These are phyloP conservation scores for Dipodomys spectabilis DNA, from an alignment of 2,113 vertebrate species.

Conservation along the genomic window DNA sequence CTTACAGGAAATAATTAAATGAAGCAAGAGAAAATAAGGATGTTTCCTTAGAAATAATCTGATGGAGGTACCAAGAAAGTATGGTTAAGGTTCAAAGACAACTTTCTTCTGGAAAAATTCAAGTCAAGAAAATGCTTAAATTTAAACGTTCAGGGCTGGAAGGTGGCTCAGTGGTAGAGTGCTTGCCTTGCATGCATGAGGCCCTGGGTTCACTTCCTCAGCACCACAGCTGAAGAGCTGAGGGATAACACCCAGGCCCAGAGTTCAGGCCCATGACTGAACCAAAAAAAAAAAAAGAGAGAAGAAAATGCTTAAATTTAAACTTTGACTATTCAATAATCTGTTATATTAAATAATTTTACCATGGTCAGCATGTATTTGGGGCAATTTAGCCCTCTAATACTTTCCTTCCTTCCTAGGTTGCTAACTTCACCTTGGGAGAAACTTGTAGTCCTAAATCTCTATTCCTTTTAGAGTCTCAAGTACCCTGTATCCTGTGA, in stretches of 20 bases:
- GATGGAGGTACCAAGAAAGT: not conserved
- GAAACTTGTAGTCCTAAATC: not conserved
- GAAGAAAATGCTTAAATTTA: not conserved
- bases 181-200: too few relatives aligned
- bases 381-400: fast-evolving
- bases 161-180: too few relatives aligned
- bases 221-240: too few relatives aligned
- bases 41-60: not conserved
- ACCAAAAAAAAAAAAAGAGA: too few relatives aligned
- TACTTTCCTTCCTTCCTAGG: not conserved
- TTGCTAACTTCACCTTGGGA: not conserved
- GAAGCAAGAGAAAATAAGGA: not conserved
- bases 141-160: not conserved
- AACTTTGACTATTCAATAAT: not conserved
- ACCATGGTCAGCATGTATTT: not conserved
- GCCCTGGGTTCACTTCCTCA: too few relatives aligned
- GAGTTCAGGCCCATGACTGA: too few relatives aligned
- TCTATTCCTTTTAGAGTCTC: not conserved
- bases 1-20: not conserved
- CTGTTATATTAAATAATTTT: not conserved
- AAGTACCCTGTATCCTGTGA: not conserved
- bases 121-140: not conserved
- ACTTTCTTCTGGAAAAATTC: not conserved
- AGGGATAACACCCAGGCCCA: too few relatives aligned
- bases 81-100: not conserved